A percentile compares a stretch with the other conserved stretches of the same genome.
These are phyloP conservation scores for Anarhynchus alexandrinus DNA, from an alignment of 2,113 vertebrate species.

Conservation along the genomic window DNA sequence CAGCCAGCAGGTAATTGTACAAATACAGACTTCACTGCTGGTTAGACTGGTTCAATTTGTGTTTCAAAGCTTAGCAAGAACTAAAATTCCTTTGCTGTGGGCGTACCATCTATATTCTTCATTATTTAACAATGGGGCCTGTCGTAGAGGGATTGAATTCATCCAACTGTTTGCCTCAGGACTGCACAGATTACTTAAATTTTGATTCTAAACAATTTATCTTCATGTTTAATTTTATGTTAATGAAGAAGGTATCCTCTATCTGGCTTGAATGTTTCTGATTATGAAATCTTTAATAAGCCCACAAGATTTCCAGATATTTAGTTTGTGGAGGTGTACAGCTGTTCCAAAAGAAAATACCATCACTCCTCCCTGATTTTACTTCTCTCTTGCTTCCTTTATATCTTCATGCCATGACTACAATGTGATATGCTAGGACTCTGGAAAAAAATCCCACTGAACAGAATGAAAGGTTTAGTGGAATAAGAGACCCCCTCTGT, in stretches of 20 bases:
- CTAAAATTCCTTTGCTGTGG: neutral
- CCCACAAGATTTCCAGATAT: neutral
- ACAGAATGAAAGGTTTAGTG: neutral
- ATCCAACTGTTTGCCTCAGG: neutral
- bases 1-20: neutral
- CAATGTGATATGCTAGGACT: neutral
- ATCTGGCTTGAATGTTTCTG: neutral
- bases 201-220: neutral
- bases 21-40: neutral
- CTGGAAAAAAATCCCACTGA: neutral
- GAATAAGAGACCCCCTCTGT: neutral
- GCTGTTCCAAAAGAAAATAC: neutral
- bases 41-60: neutral
- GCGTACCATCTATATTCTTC: neutral
- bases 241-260: neutral
- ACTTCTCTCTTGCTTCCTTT: neutral
- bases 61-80: neutral
- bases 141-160: neutral
- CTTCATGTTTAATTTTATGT: neutral
- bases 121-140: neutral
- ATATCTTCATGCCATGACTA: neutral
- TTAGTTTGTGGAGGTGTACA: neutral
- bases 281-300: neutral
- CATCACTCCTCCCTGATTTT: neutral
- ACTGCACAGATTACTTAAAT: neutral